Conservation (phyloP, 2,888 invertebrate genomes). For the Chydorus sphaericus region DNA sequence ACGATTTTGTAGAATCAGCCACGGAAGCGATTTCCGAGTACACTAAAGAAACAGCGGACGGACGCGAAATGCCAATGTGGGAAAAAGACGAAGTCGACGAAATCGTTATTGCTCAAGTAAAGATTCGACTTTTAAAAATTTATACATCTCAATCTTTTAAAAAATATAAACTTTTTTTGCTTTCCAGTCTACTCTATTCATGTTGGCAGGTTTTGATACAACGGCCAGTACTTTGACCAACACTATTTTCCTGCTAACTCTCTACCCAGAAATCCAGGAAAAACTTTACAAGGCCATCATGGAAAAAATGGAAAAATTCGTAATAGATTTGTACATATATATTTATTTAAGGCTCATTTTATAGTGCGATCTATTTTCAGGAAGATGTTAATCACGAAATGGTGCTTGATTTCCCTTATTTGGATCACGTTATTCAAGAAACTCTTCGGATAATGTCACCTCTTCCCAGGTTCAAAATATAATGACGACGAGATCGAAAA, state of each 20-base stretch:
- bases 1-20: conserved; percentile 14
- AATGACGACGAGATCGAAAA: neutral
- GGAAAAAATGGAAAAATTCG: neutral
- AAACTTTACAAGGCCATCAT: conserved; percentile 7
- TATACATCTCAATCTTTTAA: too few species aligned
- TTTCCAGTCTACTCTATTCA: conserved; percentile 2
- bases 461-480: neutral
- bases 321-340: too few species aligned
- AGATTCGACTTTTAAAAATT: too few species aligned
- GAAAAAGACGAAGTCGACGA: conserved; percentile 9
- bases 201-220: conserved; percentile 13
- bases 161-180: neutral
- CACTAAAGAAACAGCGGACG: neutral
- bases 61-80: neutral
- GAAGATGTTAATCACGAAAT: conserved; percentile 11
- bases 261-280: conserved; percentile 12
- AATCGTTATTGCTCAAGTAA: conserved; percentile 12
- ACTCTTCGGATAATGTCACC: conserved; percentile 12
- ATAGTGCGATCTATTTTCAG: too few species aligned
- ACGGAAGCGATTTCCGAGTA: conserved; percentile 1
- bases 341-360: too few species aligned
- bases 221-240: conserved; percentile 14
- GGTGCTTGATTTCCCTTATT: conserved; percentile 9
- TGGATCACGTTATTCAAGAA: conserved; percentile 16
- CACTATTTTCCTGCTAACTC: conserved; percentile 1